phyloP scores from a whole-genome alignment of 2,113 vertebrate species.

The Rattus rattus region DNA sequence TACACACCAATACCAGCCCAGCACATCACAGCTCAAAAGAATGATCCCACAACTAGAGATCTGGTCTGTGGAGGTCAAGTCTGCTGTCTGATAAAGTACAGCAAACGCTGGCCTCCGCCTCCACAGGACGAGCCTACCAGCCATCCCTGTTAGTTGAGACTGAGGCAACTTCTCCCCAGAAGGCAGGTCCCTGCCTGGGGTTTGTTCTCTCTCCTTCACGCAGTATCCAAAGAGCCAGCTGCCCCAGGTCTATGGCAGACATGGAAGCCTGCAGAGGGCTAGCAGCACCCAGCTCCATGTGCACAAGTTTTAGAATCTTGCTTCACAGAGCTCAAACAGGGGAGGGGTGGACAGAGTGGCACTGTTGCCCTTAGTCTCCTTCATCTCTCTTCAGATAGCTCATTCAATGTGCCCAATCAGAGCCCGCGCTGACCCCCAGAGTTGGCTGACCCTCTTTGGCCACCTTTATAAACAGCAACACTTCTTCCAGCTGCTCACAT shows the following conservation, averaged over 20 bases:
- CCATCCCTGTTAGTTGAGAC: neutral
- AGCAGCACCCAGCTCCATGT: neutral
- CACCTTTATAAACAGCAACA: neutral
- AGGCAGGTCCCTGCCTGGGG: neutral
- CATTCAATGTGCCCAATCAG: neutral
- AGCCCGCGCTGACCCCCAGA: neutral
- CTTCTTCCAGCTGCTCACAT: neutral
- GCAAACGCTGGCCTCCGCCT: neutral
- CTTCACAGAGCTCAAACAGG: neutral
- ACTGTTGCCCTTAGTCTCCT: neutral
- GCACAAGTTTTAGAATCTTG: neutral
- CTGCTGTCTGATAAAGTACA: neutral
- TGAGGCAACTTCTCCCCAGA: neutral
- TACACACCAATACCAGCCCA: neutral
- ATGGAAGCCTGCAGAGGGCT: neutral
- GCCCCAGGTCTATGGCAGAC: neutral
- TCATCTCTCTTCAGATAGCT: neutral
- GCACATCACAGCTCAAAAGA: neutral
- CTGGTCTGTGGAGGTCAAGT: neutral
- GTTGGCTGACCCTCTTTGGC: neutral
- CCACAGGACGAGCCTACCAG: neutral
- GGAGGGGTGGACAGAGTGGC: neutral
- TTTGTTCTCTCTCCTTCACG: neutral
- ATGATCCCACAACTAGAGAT: neutral
- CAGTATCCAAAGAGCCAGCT: neutral